Evolutionary conservation across 1,140 invertebrate species (phyloP), one percentile per base, ranked within the genome.

Genomic region (Asobara japonica): DNA sequence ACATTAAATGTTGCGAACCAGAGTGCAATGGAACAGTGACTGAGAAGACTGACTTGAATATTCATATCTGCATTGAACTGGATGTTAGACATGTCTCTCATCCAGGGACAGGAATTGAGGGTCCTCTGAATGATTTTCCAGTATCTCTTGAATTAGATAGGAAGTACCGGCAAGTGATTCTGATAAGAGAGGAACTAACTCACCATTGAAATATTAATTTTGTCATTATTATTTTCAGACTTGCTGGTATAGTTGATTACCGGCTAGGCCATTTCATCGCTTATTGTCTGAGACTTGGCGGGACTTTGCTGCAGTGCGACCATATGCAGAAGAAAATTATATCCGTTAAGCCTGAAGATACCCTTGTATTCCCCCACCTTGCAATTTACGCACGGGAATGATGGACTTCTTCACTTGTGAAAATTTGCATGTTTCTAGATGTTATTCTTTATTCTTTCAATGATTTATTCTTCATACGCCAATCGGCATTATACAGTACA

Each of bases 1-100:
- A 62, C n/a, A 62, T 62, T 1, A 31, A 31, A 62, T 62, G 60
- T 62, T n/a, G 60, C 30, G 11, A 62, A 62, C 11, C 25, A 62
- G 29, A 16, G 18, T 62, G 60, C n/a, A 31, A 16, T 30, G 60
- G 60, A 0, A 31, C 60, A 3, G 16, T 62, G 1, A 62, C 29
- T 13, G 7, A 62, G 31, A 5, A 62, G 22, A 45, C 38, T 25
- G 16, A 16, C 8, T 41, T 65, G 22, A 65, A 65, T 41, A 1
- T 16, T 22, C 38, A 45, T 36, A 65, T 65, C n/a, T 65, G 16
- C 33, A 65, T 65, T 29, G 20, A 65, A 41, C 13, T 33, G 25
- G 31, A 65, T 22, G 38, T 65, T 0, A 33, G 30, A 60, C 8
- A 5, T 20, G 16, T 10, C 48, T 10, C 18, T 45, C 5, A 45